Conservation (phyloP, 2,797 vertebrate species). For the Alectoris magna region DNA sequence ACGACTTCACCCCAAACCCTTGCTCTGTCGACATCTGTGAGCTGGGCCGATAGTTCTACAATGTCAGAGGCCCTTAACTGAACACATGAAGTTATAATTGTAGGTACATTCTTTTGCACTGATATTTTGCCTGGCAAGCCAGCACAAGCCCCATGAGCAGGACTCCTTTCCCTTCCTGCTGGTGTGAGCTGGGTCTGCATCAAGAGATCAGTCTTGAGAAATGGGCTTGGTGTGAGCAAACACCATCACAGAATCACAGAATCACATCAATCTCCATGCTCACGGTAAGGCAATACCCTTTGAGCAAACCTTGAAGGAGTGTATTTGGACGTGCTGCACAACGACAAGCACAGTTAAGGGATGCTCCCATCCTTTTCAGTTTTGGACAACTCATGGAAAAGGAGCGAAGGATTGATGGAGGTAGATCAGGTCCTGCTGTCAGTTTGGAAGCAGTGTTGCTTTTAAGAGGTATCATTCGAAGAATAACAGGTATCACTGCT, state of each 20-base stretch:
- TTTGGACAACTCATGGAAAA: not conserved
- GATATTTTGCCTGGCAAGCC: conserved; percentile 46
- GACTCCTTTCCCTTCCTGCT: conserved; percentile 10
- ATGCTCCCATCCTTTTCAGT: not conserved
- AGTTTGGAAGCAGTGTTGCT: not conserved
- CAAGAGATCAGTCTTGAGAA: not conserved
- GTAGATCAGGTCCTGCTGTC: not conserved
- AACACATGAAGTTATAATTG: not conserved
- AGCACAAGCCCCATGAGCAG: conserved; percentile 37
- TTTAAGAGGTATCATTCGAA: not conserved
- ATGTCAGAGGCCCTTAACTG: conserved; percentile 3
- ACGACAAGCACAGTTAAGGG: not conserved
- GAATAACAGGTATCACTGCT: not conserved
- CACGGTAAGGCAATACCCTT: not conserved
- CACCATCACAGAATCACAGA: not conserved
- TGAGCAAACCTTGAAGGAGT: not conserved
- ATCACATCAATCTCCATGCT: not conserved
- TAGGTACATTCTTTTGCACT: conserved; percentile 26
- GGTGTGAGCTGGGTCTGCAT: not conserved
- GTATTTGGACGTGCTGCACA: not conserved
- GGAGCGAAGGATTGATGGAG: not conserved
- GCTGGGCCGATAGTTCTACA: rapidly evolving
- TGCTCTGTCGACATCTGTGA: not conserved
- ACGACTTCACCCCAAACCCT: not conserved
- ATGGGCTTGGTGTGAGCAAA: not conserved